These are phyloP conservation scores for Thryonomys swinderianus DNA, from an alignment of 2,113 vertebrate species.

Conservation along the genomic window DNA sequence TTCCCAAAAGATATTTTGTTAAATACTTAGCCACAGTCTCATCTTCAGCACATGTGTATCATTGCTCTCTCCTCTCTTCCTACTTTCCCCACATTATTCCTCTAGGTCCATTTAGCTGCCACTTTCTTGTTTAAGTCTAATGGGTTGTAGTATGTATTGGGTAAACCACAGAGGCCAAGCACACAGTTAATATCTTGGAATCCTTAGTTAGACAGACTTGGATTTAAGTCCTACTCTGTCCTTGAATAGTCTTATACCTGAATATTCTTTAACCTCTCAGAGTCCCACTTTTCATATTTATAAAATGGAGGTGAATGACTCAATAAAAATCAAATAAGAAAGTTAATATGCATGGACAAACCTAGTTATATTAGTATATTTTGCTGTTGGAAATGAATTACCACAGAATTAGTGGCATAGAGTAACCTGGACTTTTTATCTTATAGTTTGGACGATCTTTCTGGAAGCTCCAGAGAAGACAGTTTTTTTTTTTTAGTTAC, in stretches of 20 bases:
- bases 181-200: neutral
- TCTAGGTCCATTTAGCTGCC: neutral
- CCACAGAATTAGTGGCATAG: neutral
- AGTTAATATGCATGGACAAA: neutral
- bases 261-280: neutral
- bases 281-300: neutral
- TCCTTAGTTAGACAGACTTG: neutral
- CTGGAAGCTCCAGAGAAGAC: neutral
- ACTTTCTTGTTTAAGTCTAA: neutral
- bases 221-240: neutral
- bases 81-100: rapidly evolving
- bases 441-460: neutral
- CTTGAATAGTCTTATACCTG: neutral
- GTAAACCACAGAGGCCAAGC: neutral
- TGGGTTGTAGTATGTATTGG: neutral
- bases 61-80: neutral
- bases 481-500: neutral
- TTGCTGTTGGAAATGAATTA: neutral
- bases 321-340: neutral
- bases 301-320: neutral
- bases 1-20: neutral
- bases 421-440: neutral
- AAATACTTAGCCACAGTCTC: neutral
- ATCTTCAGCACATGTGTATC: neutral
- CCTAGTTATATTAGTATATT: neutral